Base-by-base conservation (phyloP, 2,797 vertebrate genomes). In the Smutsia temminckii region DNA sequence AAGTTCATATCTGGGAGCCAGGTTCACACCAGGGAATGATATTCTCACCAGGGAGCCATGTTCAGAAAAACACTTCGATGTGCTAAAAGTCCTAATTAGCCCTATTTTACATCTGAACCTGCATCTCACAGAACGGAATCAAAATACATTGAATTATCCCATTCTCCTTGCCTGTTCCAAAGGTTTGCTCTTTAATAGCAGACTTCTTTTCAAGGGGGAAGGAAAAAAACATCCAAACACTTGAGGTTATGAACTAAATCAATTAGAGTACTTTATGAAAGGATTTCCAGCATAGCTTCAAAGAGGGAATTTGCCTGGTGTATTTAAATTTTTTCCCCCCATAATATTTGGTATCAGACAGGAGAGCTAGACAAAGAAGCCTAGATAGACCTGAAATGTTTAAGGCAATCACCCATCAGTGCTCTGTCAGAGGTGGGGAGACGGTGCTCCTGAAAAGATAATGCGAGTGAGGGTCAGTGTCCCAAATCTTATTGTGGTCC, bases 221-320 rank as follows among this genome's bases (percentile, higher is more conserved):
- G 61, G 68, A 94, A 96, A 80, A 55, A 95, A 91, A 78, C 46
- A 89, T 63, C 21, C 74, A 85, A 79, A 95, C 79, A 90, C 25
- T 51, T 42, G 49, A 94, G 61, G 21, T 72, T 94, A 63, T 74
- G 32, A 74, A n/a, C 55, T 40, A 94, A 93, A 95, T 86, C 80
- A 64, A 92, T 89, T 59, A 92, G 18, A 64, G 18, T 75, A 40
- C 12, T 88, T 95, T 61, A 92, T 49, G 32, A 68, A 77, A 94
- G 37, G 63, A 94, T 57, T 92, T 96, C 85, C 71, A 85, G 83
- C 20, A 23, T 49, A 90, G 40, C 42, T 79, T 92, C 87, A 71
- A 74, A 90, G 78, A 49, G 6, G 13, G 29, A 14, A 64, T 75
- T 64, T 75, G 27, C 5, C 20, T 78, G 49, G 46, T 40, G 8